These are phyloP conservation scores for Poeciliopsis turrubarensis DNA, from an alignment of 2,113 vertebrate genomes.

Conservation along the genomic window DNA sequence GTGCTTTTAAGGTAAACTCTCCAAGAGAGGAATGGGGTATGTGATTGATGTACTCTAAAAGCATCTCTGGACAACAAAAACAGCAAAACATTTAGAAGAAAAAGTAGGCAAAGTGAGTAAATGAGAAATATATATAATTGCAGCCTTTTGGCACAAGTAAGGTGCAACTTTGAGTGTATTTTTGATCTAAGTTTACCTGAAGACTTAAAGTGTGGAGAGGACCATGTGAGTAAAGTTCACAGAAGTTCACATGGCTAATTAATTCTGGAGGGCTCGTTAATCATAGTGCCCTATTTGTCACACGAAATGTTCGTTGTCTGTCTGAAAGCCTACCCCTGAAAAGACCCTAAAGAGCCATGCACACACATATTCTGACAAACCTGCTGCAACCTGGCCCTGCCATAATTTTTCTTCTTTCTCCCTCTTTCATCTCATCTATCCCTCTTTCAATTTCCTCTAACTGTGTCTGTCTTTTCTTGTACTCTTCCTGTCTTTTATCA, in stretches of 20 bases:
- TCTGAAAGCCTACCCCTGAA: slow-evolving; percentile 51
- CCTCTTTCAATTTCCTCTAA: slow-evolving; percentile 70
- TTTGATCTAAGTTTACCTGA: slow-evolving; percentile 40
- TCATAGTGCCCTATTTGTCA: slow-evolving; percentile 77
- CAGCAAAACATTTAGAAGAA: slow-evolving; percentile 41
- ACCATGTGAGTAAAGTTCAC: slow-evolving; percentile 75
- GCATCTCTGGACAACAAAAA: slow-evolving; percentile 69
- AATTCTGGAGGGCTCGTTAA: slow-evolving; percentile 76
- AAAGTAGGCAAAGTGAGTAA: slow-evolving; percentile 51
- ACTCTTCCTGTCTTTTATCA: slow-evolving; percentile 83
- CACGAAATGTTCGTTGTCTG: slow-evolving; percentile 64
- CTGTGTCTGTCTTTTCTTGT: slow-evolving; percentile 70
- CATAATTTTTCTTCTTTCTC: slow-evolving; percentile 53
- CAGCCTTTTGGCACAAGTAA: slow-evolving; percentile 18
- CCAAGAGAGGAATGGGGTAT: slow-evolving; percentile 26
- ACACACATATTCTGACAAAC: slow-evolving; percentile 47
- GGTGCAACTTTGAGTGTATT: slow-evolving; percentile 15
- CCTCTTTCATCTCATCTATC: slow-evolving; percentile 74
- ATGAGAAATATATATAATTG: slow-evolving; percentile 54
- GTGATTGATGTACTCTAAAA: slow-evolving; percentile 46
- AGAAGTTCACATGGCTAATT: slow-evolving; percentile 81
- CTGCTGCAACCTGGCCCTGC: slow-evolving; percentile 67
- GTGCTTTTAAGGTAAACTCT: slow-evolving; percentile 36
- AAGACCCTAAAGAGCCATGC: slow-evolving; percentile 39
- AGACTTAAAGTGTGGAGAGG: slow-evolving; percentile 65